A percentile compares a stretch with the other conserved stretches of the same genome.
Conservation (phyloP, 2,888 invertebrate genomes). For the Amphimallon solstitiale region DNA sequence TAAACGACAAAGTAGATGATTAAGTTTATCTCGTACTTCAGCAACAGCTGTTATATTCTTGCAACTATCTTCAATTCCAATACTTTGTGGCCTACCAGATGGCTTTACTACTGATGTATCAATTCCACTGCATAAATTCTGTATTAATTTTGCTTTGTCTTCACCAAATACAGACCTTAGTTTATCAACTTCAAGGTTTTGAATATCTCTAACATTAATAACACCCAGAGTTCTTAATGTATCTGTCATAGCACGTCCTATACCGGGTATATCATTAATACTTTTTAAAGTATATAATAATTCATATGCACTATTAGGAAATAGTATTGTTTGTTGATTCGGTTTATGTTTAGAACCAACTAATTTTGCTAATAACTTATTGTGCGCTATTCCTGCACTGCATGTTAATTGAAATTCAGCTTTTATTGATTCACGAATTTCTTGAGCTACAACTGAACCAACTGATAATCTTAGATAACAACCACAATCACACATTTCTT, state of each 20-base stretch:
- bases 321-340: constrained; percentile 82
- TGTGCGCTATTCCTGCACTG: constrained; percentile 86
- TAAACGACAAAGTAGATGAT: constrained; percentile 74
- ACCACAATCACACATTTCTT: constrained; percentile 76
- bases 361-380: constrained; percentile 85
- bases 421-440: constrained; percentile 76
- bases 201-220: constrained; percentile 74
- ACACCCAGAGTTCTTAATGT: constrained; percentile 74
- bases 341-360: constrained; percentile 80
- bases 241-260: constrained; percentile 77
- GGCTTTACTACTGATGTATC: constrained; percentile 78
- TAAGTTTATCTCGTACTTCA: constrained; percentile 79
- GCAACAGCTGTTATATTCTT: constrained; percentile 76
- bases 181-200: constrained; percentile 70
- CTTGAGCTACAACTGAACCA: constrained; percentile 79
- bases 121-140: constrained; percentile 78
- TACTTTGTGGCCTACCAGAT: constrained; percentile 80
- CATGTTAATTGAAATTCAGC: constrained; percentile 78
- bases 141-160: constrained; percentile 75
- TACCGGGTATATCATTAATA: constrained; percentile 77
- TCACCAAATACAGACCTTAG: constrained; percentile 68
- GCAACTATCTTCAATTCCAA: constrained; percentile 84
- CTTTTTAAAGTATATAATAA: constrained; percentile 74
- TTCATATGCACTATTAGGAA: constrained; percentile 73
- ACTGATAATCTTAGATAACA: constrained; percentile 75